Evolutionary conservation across 2,113 vertebrate species (phyloP), one percentile per base, ranked within the genome.

Genomic region (Condylura cristata): DNA sequence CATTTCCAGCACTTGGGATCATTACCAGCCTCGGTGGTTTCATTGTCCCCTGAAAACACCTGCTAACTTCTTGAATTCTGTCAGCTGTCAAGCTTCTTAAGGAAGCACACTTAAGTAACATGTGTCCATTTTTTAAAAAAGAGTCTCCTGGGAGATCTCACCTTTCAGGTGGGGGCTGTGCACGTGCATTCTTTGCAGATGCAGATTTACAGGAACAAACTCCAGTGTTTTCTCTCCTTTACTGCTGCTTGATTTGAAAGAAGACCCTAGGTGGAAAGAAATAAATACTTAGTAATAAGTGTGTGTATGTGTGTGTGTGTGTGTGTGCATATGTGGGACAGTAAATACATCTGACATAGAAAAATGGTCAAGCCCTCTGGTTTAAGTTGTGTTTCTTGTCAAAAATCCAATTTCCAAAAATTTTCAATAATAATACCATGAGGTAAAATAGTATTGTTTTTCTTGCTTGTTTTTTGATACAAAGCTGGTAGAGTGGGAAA

Each of bases 171-270:
- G 98, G 96, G 99, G 99, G 96, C 99, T 99, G 10, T 98, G 99
- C 85, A 99, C 99, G 0, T 99, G 98, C 99, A 99, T 99, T 97
- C 99, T 98, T 97, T 99, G 99, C 66, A 99, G 98, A 98, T 99
- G 99, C 87, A 99, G 97, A 98, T 99, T 99, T 98, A 99, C 97
- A 60, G 99, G 99, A 97, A 99, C 98, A 98, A 99, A 99, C 98
- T 99, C 99, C 97, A 99, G 97, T 51, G 98, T 99, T 97, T 99
- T 99, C 98, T 99, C 99, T 95, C 99, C 99, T 99, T 99, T 99
- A 98, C 98, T 99, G 98, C 99, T 99, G 98, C 99, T 99, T 86
- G 99, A 99, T 98, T 99, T 99, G 97, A 99, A 99, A 48, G 99
- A 99, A 66, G 98, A 99, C 96, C 99, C 99, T 99, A 95, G 83